Conservation (phyloP, 2,888 invertebrate genomes). For the Sericinus montela region DNA sequence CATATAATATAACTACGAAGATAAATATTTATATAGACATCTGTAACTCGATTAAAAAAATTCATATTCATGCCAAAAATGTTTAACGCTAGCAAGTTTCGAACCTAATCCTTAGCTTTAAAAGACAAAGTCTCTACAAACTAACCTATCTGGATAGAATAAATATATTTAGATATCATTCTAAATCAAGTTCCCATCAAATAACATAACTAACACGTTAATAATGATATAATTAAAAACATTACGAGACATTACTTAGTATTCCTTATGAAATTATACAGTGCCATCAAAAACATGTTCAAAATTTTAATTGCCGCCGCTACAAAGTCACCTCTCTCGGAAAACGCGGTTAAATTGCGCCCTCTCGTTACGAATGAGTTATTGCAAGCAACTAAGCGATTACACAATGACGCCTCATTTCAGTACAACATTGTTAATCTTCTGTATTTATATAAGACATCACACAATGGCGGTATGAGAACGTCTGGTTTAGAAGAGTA, state of each 20-base stretch:
- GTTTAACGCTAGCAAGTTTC: too few species aligned
- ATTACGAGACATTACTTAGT: neutral
- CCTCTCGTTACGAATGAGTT: neutral
- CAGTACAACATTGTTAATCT: conserved; percentile 12
- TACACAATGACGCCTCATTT: conserved; percentile 1
- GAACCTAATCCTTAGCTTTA: too few species aligned
- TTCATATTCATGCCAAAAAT: too few species aligned
- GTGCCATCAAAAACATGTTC: neutral
- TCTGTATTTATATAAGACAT: conserved; percentile 11
- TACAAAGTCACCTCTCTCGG: neutral
- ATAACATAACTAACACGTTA: neutral
- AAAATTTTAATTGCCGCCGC: conserved; percentile 8
- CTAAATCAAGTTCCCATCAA: too few species aligned
- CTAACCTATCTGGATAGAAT: too few species aligned
- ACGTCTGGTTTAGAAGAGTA: neutral
- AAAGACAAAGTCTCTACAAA: too few species aligned
- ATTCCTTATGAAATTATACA: neutral
- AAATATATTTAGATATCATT: too few species aligned
- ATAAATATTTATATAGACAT: too few species aligned
- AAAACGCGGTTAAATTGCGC: neutral
- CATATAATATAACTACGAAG: too few species aligned
- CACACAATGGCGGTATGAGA: conserved; percentile 15
- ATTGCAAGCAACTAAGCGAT: neutral
- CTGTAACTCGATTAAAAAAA: too few species aligned
- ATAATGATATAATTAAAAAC: conserved; percentile 9